Percentiles rank a stretch among this genome's conserved stretches.
These are phyloP conservation scores for Apaloderma vittatum DNA, from an alignment of 2,113 vertebrate species.

Conservation along the genomic window DNA sequence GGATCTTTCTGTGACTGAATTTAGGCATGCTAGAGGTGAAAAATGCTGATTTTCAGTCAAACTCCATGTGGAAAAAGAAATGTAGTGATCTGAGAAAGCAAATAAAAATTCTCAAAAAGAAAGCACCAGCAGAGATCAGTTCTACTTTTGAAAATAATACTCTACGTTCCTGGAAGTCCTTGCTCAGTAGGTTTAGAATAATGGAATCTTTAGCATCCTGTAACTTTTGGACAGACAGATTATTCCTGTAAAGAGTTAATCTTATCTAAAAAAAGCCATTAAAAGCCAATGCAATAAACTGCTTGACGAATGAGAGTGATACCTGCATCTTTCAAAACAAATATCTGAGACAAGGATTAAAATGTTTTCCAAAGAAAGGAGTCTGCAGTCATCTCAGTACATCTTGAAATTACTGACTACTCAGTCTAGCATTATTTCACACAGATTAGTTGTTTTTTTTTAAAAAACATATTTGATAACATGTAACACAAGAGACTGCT, in stretches of 20 bases:
- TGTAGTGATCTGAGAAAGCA: background rate
- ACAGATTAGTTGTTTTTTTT: background rate
- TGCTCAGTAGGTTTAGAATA: background rate
- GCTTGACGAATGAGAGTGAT: background rate
- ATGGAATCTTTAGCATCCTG: background rate
- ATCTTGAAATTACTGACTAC: background rate
- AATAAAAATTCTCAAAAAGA: background rate
- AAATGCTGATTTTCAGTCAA: background rate
- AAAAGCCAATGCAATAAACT: background rate
- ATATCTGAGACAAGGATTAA: background rate
- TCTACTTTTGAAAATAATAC: background rate
- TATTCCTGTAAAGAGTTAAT: background rate
- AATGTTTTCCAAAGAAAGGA: constrained; percentile 2
- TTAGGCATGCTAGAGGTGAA: background rate
- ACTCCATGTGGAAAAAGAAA: background rate
- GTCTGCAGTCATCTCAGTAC: background rate
- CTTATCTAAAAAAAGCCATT: background rate
- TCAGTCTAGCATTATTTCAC: background rate
- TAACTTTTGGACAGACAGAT: background rate
- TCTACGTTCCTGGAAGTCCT: background rate
- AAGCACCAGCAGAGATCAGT: background rate
- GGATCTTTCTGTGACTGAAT: background rate
- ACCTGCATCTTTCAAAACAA: background rate
- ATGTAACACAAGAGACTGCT: background rate
- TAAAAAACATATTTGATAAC: background rate